Evolutionary conservation across 2,113 vertebrate species (phyloP), one percentile per base, ranked within the genome.

Genomic region (Conger conger): DNA sequence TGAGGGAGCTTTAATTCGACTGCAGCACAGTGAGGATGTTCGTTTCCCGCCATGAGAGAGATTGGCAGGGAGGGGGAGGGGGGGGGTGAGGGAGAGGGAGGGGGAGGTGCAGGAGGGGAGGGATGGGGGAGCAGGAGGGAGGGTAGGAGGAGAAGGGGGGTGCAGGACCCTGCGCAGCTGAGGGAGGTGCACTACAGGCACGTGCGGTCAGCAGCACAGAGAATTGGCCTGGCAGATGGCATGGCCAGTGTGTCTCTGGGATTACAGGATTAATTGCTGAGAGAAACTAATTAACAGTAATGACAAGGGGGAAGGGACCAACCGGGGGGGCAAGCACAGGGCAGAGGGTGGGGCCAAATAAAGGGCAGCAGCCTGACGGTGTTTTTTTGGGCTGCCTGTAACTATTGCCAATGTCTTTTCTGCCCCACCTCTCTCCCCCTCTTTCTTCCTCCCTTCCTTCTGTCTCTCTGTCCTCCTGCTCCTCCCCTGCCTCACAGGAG

Each of bases 231-330:
- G 83, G 86, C 94, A 95, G 94, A 94, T 94, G 94, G 93, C 42
- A 76, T 84, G 89, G 91, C 91, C 91, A 88, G 85, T 7, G 37
- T 90, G 87, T 81, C 79, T 86, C 83, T 79, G 87, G 88, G 85
- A 93, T 93, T 92, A 91, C 87, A 85, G 87, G 91, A 94, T 94
- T 94, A 90, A 93, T 94, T 92, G 89, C 86, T 81, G 84, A 86
- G 82, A 87, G 87, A 76, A 89, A 87, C 87, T 91, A 92, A 92
- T 92, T 92, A 90, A 83, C 82, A 88, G 76, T 77, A 86, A 87
- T 57, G 33, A 36, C 17, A 1, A 15, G 57, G 35, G n/a, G 57
- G 36, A 83, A 82, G 86, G 85, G 88, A 82, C 40, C 86, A 87
- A 82, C 40, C 86, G 82, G 83, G 81, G 82, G 82, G 81, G 79